Evolutionary conservation across 2,888 invertebrate genomes (phyloP).

Genomic region (Philaethria dido): DNA sequence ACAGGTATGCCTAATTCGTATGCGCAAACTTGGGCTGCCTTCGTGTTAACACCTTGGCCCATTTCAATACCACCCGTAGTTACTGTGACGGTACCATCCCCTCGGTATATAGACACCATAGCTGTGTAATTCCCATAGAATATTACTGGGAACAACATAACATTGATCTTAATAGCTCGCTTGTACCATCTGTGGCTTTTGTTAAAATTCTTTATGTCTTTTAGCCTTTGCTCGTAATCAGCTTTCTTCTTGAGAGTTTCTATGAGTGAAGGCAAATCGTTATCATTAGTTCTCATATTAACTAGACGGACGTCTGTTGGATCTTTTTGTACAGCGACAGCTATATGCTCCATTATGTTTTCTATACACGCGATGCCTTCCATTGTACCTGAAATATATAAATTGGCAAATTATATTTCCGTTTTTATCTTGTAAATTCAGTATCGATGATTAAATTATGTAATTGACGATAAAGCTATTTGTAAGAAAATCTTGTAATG

Average conservation of each 20-base stretch:
- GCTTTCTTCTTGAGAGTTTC: constrained; percentile 67
- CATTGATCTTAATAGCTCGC: constrained; percentile 85
- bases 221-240: constrained; percentile 80
- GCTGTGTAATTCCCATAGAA: constrained; percentile 83
- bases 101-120: constrained; percentile 86
- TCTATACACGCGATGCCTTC: constrained; percentile 86
- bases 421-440: too few relatives aligned
- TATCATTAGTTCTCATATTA: constrained; percentile 80
- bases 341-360: constrained; percentile 88
- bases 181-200: constrained; percentile 90
- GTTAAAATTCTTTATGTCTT: constrained; percentile 83
- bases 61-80: constrained; percentile 88
- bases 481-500: too few relatives aligned
- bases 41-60: constrained; percentile 92
- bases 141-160: constrained; percentile 86
- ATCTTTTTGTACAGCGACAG: constrained; percentile 82
- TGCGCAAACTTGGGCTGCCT: constrained; percentile 90
- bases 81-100: constrained; percentile 88
- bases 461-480: too few relatives aligned
- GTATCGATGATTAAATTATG: too few relatives aligned
- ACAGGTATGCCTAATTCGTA: constrained; percentile 87
- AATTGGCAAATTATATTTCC: too few relatives aligned
- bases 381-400: constrained; percentile 67
- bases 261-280: constrained; percentile 79
- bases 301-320: constrained; percentile 81